Evolutionary conservation across 92 coral and sea anemone genomes (phyloP), one percentile per base, ranked within the genome.

Genomic region (Zoanthus sociatus): DNA sequence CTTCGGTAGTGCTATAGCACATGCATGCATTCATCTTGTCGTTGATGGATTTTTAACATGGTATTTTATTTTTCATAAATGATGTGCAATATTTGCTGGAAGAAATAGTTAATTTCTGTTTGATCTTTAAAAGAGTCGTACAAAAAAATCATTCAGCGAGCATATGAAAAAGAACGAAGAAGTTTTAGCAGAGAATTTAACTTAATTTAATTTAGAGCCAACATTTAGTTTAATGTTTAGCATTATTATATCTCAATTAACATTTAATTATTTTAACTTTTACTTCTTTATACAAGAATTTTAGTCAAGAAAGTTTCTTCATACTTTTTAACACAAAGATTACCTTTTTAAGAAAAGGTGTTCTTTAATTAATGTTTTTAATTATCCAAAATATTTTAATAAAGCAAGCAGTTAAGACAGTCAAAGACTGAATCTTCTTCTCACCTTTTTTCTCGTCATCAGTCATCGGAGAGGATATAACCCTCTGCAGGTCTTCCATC

Each of bases 391-490:
- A 4, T 58, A n/a, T 63, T 20, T 5, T 8, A 63, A 53, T 26
- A 21, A 53, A 51, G 5, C 47, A 15, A 7, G 82, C 67, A 54
- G 82, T 26, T 26, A 0, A 14, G 20, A 12, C 18, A n/a, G 56
- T 14, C 13, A 48, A 13, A 21, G 17, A 50, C 11, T 10, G 20
- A 9, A 14, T 67, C 17, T 4, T 14, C 12, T 32, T 71, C 42
- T 58, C 21, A 96, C 99, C 97, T 89, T 88, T 68, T 37, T 89
- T 95, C 77, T 97, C 99, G 20, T 93, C 91, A 14, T 91, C 93
- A 4, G 97, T 93, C 92, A 92, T 90, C 5, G 95, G 89, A 46
- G 83, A 71, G 18, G 87, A 83, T 3, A 97, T 79, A 16, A 95
- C 92, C 44, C 82, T 68, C 12, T 76, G 76, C 1, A 97, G 77